Percentiles rank a stretch among this genome's conserved stretches.
phyloP scores from a whole-genome alignment of 2,797 vertebrate genomes.

The Amblyopsis hoosieri region DNA sequence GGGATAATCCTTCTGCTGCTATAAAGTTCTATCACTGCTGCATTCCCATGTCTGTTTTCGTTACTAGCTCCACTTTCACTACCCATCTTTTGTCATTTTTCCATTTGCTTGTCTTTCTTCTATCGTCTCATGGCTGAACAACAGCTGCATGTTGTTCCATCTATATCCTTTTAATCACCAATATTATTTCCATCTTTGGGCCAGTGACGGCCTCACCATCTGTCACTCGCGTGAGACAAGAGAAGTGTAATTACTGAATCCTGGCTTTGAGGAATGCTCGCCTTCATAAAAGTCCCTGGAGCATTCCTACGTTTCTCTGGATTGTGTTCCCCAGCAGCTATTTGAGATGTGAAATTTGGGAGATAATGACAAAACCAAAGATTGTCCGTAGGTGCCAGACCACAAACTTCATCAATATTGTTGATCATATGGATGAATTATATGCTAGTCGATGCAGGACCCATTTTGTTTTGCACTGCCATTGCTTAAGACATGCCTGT shows the following conservation, averaged over 20 bases:
- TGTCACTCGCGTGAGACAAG: constrained; percentile 79
- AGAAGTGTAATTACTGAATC: constrained; percentile 75
- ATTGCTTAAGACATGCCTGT: constrained; percentile 21
- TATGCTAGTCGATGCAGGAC: constrained; percentile 29
- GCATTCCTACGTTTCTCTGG: constrained; percentile 53
- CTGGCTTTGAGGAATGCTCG: constrained; percentile 66
- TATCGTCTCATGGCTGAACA: constrained; percentile 45
- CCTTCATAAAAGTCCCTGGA: constrained; percentile 65
- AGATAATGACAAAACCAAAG: constrained; percentile 56
- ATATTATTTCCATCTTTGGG: constrained; percentile 75
- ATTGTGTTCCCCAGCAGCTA: constrained; percentile 40
- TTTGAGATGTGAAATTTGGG: constrained; percentile 41
- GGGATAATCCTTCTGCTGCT: constrained; percentile 24
- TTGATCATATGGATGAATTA: constrained; percentile 24
- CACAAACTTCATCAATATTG: constrained; percentile 21
- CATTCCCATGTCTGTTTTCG: constrained; percentile 18
- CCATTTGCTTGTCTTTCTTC: constrained; percentile 35
- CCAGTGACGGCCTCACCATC: constrained; percentile 75
- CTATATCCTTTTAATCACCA: constrained; percentile 79
- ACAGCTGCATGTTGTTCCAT: constrained; percentile 77
- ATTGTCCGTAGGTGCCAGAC: constrained; percentile 48
- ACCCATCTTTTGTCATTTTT: constrained; percentile 21
- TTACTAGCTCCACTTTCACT: constrained; percentile 37
- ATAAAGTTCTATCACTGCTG: constrained; percentile 29
- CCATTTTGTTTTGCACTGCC: constrained; percentile 27